Evolutionary conservation across 2,888 invertebrate species (phyloP).

Genomic region (Zhuqinia jingwanae): DNA sequence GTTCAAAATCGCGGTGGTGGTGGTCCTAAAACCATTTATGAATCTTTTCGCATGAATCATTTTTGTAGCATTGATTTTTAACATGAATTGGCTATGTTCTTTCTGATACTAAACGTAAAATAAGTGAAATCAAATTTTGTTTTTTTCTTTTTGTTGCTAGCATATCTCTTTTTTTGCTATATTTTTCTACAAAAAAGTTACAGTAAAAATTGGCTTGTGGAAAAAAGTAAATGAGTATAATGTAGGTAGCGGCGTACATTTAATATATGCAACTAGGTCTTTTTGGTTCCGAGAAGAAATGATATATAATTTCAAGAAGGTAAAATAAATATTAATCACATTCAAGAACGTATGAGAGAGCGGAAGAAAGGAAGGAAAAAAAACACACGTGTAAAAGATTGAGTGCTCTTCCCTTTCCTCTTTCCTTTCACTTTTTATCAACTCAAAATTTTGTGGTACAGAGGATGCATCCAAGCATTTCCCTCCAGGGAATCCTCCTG

Average conservation of each 20-base stretch:
- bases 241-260: not conserved
- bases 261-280: not conserved
- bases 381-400: slow-evolving; percentile 65
- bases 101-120: not conserved
- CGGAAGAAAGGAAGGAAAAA: not conserved
- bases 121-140: not conserved
- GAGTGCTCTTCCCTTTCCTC: slow-evolving; percentile 48
- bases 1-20: not conserved
- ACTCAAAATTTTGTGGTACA: slow-evolving; percentile 41
- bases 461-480: slow-evolving; percentile 18
- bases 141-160: not conserved
- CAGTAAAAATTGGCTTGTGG: not conserved
- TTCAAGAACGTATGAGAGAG: slow-evolving; percentile 4
- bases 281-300: not conserved
- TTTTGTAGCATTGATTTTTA: slow-evolving; percentile 39
- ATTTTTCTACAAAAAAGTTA: not conserved
- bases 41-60: slow-evolving; percentile 37
- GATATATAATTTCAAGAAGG: not conserved
- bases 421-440: slow-evolving; percentile 40
- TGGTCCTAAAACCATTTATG: not conserved
- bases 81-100: slow-evolving; percentile 3
- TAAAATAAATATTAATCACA: slow-evolving; percentile 8
- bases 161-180: not conserved
- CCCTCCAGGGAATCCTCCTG: not conserved
- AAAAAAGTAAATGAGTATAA: not conserved